A percentile compares a stretch with the other conserved stretches of the same genome.
Conservation (phyloP, 1,140 invertebrate genomes). For the Phenacoccus solenopsis region DNA sequence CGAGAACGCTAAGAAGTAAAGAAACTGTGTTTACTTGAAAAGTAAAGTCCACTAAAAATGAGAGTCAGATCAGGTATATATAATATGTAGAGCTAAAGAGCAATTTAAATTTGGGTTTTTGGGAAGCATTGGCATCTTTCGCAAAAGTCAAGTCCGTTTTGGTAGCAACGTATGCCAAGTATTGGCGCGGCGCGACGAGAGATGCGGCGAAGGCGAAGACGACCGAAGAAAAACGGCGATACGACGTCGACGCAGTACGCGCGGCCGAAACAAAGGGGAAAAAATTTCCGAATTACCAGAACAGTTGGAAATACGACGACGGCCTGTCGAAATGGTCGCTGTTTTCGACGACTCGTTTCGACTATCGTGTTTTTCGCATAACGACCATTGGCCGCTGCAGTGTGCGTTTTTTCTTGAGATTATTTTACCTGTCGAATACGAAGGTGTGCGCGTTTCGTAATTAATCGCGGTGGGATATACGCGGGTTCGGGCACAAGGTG, state of each 20-base stretch:
- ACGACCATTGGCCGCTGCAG: not conserved
- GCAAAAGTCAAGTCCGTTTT: not conserved
- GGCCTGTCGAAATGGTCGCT: conserved; percentile 12
- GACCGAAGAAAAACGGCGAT: not conserved
- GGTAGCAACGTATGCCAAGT: not conserved
- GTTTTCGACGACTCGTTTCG: not conserved
- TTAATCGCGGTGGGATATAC: not conserved
- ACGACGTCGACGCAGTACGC: not conserved
- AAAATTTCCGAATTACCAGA: not conserved
- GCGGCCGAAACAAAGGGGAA: not conserved
- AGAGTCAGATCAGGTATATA: no score
- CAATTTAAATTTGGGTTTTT: not conserved
- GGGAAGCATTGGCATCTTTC: not conserved
- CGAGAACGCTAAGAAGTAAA: no score
- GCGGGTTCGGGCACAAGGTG: not conserved
- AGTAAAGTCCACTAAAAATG: no score
- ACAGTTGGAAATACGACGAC: conserved; percentile 6
- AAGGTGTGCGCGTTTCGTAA: not conserved
- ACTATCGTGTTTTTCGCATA: not conserved
- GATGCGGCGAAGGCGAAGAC: not conserved
- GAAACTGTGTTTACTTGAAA: no score
- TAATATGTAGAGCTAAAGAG: no score
- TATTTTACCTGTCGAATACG: not conserved
- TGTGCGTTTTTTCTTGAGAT: not conserved
- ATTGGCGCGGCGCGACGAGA: not conserved